Base-by-base conservation (phyloP, 2,888 invertebrate genomes). In the Lamellibrachia satsuma region DNA sequence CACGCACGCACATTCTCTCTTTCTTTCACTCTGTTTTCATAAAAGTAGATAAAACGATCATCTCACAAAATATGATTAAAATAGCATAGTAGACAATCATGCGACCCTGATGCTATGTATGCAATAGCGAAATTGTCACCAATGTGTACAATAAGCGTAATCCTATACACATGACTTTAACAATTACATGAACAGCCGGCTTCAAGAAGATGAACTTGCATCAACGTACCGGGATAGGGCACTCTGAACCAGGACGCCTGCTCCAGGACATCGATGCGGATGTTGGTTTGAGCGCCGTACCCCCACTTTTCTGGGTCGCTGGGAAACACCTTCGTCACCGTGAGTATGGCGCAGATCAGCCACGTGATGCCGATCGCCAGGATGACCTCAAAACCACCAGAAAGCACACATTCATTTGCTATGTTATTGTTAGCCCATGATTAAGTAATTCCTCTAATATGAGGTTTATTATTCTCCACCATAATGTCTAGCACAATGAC, bases 191-290 rank as follows among this genome's bases (percentile, higher is more conserved):
- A 11, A 60, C 60, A 75, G 6, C 15, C 75, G 15, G n/a, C 6
- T 22, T 75, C 15, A 15, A 75, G 15, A 11, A 75, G 15, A 75
- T 22, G 3, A 55, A 55, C 55, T 55, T 55, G 55, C 55, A 55
- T 22, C 22, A 57, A 39, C 90, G 75, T 6, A 93, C 94, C 93
- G 90, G 98, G 98, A 90, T 98, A 97, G 97, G 95, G 94, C 52
- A 94, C 91, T 11, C 94, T 92, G 92, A 95, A 94, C 95, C 95
- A 95, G n/a, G 94, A 93, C 3, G 95, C 94, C 51, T 93, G 75
- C 9, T 90, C 91, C 8, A 95, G 91, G 2, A 94, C 94, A 52
- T 51, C 51, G n/a, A 93, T 39, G 3, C 92, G 92, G 3, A 91
- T 92, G 92, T 95, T 94, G 7, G 95, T 95, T 7, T 94, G 92